A percentile compares a stretch with the other conserved stretches of the same genome.
phyloP scores from a whole-genome alignment of 2,888 invertebrate genomes.

The Capitulum mitella region DNA sequence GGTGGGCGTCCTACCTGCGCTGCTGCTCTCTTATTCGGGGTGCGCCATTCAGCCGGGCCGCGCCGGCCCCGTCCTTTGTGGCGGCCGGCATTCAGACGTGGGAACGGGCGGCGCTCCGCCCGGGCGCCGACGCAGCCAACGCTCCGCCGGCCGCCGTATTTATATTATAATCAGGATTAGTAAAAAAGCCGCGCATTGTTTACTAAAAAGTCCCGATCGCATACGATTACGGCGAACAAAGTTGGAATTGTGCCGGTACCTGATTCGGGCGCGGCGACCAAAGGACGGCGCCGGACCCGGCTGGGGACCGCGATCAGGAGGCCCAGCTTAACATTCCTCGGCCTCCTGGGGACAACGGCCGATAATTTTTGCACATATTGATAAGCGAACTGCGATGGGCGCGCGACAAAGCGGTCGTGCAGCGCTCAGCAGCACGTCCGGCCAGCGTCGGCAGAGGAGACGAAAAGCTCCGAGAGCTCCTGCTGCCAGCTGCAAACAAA shows the following conservation, averaged over 20 bases:
- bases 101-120: neutral
- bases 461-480: no score
- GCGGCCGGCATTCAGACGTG: neutral
- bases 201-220: slow-evolving; percentile 7
- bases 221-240: neutral
- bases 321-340: neutral
- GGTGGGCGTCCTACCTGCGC: slow-evolving; percentile 4
- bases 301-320: neutral
- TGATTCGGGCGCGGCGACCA: neutral
- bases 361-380: slow-evolving; percentile 7
- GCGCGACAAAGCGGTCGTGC: no score
- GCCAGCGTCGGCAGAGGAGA: no score
- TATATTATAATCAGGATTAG: slow-evolving; percentile 22
- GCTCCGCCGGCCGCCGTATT: neutral
- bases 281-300: neutral
- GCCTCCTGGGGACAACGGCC: neutral
- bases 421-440: no score
- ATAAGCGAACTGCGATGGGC: neutral
- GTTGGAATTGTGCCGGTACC: neutral
- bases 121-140: neutral
- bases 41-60: neutral
- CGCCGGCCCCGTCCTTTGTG: neutral
- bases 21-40: slow-evolving; percentile 3
- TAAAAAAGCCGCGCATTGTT: slow-evolving; percentile 15
- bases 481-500: neutral